Conservation (phyloP, 1,140 invertebrate species). For the Micrasema longulum region DNA sequence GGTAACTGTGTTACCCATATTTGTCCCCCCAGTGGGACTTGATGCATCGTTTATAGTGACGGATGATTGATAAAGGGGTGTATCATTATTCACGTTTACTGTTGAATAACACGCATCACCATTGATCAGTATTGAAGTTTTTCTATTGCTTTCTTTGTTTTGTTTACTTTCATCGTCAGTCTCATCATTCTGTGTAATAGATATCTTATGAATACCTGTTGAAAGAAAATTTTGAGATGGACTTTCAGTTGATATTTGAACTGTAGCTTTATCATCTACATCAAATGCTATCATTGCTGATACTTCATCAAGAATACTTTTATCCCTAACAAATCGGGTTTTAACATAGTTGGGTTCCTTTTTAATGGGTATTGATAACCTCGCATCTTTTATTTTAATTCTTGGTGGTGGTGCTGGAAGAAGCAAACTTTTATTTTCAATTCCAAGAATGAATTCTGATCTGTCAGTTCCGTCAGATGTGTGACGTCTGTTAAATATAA, state of each 20-base stretch:
- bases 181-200: slow-evolving; percentile 49
- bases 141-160: slow-evolving; percentile 65
- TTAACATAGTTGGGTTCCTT: slow-evolving; percentile 67
- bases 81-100: slow-evolving; percentile 72
- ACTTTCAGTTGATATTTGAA: slow-evolving; percentile 45
- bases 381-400: slow-evolving; percentile 60
- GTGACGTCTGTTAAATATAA: slow-evolving; percentile 1
- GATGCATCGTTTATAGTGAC: slow-evolving; percentile 71
- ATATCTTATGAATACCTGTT: slow-evolving; percentile 47
- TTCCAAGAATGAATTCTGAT: not conserved
- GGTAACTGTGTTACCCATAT: slow-evolving; percentile 69
- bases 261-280: slow-evolving; percentile 45
- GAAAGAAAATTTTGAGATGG: slow-evolving; percentile 41
- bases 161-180: slow-evolving; percentile 26
- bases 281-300: slow-evolving; percentile 39
- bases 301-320: slow-evolving; percentile 50
- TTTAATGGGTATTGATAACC: slow-evolving; percentile 56
- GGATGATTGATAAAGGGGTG: slow-evolving; percentile 75
- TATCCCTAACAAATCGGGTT: slow-evolving; percentile 64
- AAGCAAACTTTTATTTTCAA: not conserved
- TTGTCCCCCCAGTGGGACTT: slow-evolving; percentile 61
- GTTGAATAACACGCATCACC: slow-evolving; percentile 78
- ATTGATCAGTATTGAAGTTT: slow-evolving; percentile 82
- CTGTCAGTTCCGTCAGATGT: slow-evolving; percentile 17
- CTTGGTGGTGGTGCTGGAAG: slow-evolving; percentile 64